These are phyloP conservation scores for Acipenser ruthenus DNA, from an alignment of 2,797 vertebrate species.

Conservation along the genomic window DNA sequence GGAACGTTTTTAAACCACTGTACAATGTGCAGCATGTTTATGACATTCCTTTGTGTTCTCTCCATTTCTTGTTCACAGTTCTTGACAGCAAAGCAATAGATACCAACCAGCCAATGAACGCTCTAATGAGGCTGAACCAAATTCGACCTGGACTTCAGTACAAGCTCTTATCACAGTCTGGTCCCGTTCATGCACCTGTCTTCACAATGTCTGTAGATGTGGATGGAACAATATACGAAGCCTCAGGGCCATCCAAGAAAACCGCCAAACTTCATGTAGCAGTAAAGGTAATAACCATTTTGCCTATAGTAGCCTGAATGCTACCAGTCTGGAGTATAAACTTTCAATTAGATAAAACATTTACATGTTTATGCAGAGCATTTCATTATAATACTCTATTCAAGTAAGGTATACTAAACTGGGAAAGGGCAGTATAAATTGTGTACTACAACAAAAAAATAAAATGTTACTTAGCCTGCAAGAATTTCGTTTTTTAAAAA, in stretches of 20 bases:
- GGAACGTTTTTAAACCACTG: too few relatives aligned
- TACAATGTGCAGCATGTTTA: too few relatives aligned
- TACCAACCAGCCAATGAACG: conserved; percentile 90
- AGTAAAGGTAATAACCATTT: conserved; percentile 74
- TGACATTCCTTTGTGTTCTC: neutral
- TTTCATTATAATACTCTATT: too few relatives aligned
- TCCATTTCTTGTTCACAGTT: conserved; percentile 51
- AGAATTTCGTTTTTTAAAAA: too few relatives aligned
- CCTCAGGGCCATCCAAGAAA: conserved; percentile 96
- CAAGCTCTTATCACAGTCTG: conserved; percentile 95
- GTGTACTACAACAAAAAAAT: too few relatives aligned
- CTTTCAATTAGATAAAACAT: too few relatives aligned
- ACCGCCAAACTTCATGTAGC: conserved; percentile 97
- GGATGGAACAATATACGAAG: conserved; percentile 88
- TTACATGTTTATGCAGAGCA: too few relatives aligned
- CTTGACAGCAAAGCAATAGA: conserved; percentile 98
- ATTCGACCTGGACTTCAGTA: conserved; percentile 97
- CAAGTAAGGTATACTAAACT: too few relatives aligned
- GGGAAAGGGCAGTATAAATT: too few relatives aligned
- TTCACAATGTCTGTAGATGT: conserved; percentile 98
- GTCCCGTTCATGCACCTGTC: conserved; percentile 94
- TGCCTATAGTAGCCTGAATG: neutral
- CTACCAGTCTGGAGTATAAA: too few relatives aligned
- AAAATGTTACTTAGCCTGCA: too few relatives aligned
- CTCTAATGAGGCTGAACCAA: conserved; percentile 97